Evolutionary conservation across 53 echinoderm and acorn worm species (phyloP).

Genomic region (Paracentrotus lividus): DNA sequence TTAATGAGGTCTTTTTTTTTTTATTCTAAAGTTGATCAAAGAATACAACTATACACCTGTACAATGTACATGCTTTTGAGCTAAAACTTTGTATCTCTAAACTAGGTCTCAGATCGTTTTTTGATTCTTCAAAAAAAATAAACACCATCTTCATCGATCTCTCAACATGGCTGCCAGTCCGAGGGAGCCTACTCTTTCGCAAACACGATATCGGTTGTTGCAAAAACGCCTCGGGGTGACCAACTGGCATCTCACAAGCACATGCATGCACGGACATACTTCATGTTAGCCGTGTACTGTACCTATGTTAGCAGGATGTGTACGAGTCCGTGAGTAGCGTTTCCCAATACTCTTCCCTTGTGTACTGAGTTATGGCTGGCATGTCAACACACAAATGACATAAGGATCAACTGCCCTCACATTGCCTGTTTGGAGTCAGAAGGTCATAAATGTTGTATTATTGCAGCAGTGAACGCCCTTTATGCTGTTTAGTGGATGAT

Average conservation of each 20-base stretch:
- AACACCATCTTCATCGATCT: slow-evolving; percentile 48
- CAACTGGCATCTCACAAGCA: slow-evolving; percentile 43
- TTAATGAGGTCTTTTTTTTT: neutral
- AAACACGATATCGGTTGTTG: slow-evolving; percentile 42
- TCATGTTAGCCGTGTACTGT: slow-evolving; percentile 8
- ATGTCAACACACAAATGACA: slow-evolving; percentile 18
- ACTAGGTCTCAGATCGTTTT: too few relatives aligned
- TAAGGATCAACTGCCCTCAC: neutral
- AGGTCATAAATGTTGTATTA: neutral
- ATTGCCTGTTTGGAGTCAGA: neutral
- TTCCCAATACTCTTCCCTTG: neutral
- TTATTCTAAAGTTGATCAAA: neutral
- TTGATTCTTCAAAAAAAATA: too few relatives aligned
- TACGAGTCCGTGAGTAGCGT: neutral
- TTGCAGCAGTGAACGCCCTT: too few relatives aligned
- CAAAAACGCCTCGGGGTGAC: slow-evolving; percentile 5
- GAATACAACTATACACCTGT: neutral
- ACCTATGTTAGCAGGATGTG: slow-evolving; percentile 6
- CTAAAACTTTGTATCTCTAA: too few relatives aligned
- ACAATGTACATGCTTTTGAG: too few relatives aligned
- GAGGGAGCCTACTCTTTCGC: slow-evolving; percentile 41
- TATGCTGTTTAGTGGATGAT: too few relatives aligned
- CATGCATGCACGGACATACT: slow-evolving; percentile 30
- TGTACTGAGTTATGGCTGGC: neutral
- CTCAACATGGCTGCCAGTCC: slow-evolving; percentile 50